Evolutionary conservation across 2,888 invertebrate genomes (phyloP).

Genomic region (Penaeus monodon): DNA sequence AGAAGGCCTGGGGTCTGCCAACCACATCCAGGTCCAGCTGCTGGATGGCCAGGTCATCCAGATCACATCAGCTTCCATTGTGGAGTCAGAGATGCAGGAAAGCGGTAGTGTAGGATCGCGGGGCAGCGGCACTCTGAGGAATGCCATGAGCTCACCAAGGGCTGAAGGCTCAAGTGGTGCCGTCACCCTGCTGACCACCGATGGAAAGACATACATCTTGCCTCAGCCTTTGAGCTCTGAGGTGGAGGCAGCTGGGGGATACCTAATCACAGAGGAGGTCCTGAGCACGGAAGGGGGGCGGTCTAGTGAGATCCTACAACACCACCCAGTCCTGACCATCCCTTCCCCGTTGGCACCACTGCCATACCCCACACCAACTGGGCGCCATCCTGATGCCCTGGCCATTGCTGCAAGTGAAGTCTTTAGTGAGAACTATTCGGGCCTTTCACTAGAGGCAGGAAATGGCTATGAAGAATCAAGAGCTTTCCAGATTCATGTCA

Average conservation of each 20-base stretch:
- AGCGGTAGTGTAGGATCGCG: neutral
- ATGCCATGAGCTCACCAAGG: neutral
- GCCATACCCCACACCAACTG: slow-evolving; percentile 20
- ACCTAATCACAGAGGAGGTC: slow-evolving; percentile 32
- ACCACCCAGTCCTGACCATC: slow-evolving; percentile 45
- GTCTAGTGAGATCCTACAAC: slow-evolving; percentile 20
- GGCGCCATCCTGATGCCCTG: slow-evolving; percentile 38
- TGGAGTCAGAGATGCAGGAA: slow-evolving; percentile 4
- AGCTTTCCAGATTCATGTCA: slow-evolving; percentile 14
- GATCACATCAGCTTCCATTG: slow-evolving; percentile 32
- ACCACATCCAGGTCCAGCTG: slow-evolving; percentile 40
- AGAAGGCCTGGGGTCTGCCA: slow-evolving; percentile 8
- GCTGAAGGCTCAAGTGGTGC: neutral
- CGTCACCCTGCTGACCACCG: slow-evolving; percentile 31
- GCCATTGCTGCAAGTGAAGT: slow-evolving; percentile 56
- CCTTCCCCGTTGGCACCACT: slow-evolving; percentile 29
- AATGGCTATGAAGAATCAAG: slow-evolving; percentile 6
- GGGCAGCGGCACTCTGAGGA: neutral
- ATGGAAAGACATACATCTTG: slow-evolving; percentile 41
- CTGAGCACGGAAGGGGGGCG: slow-evolving; percentile 32
- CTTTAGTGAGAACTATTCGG: slow-evolving; percentile 35
- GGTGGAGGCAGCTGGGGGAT: slow-evolving; percentile 7
- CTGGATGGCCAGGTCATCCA: slow-evolving; percentile 53
- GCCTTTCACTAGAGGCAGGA: slow-evolving; percentile 25
- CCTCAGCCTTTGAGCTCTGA: slow-evolving; percentile 34